A percentile compares a stretch with the other conserved stretches of the same genome.
phyloP scores from a whole-genome alignment of 2,888 invertebrate genomes.

The Pherbina coryleti region DNA sequence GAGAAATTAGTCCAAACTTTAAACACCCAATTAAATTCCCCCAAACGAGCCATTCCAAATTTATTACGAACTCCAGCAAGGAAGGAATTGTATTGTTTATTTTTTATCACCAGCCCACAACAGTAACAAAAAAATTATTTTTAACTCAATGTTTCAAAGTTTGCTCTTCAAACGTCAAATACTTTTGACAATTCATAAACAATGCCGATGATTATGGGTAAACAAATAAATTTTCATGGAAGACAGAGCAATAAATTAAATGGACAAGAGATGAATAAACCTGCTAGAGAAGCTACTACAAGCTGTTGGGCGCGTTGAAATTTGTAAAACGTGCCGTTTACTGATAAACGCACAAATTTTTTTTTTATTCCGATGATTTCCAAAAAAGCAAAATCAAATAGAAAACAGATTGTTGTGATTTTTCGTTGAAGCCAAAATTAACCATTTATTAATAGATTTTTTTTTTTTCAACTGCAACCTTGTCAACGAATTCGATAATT shows the following conservation, averaged over 20 bases:
- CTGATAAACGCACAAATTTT: too few species aligned
- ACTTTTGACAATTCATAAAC: constrained; percentile 10
- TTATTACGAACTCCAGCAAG: too few species aligned
- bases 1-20: too few species aligned
- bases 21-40: too few species aligned
- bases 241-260: background rate
- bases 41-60: too few species aligned
- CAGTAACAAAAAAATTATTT: too few species aligned
- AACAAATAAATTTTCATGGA: constrained; percentile 7
- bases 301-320: background rate
- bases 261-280: background rate
- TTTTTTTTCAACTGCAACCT: background rate
- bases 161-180: background rate
- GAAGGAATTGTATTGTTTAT: background rate
- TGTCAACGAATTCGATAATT: background rate
- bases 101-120: too few species aligned
- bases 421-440: background rate
- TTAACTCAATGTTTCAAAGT: too few species aligned
- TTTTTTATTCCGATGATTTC: too few species aligned
- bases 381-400: too few species aligned
- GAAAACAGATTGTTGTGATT: background rate
- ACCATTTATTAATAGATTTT: background rate
- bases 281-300: background rate
- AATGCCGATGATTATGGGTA: background rate
- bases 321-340: too few species aligned